Percentiles rank a stretch among this genome's conserved stretches.
Conservation (phyloP, 2,113 vertebrate species). For the Artemisiospiza belli region DNA sequence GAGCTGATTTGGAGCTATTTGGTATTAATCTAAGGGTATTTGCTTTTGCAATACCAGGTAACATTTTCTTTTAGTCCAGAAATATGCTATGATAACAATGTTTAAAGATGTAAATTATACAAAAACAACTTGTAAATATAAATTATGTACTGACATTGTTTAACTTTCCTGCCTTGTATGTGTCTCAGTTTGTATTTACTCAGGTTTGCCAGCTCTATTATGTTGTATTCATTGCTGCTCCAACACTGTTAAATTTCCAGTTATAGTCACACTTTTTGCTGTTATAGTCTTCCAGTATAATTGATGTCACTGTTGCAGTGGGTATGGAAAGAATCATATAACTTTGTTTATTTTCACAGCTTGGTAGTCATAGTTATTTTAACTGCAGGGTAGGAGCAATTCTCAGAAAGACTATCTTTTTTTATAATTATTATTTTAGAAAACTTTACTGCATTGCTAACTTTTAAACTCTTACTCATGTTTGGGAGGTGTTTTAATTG, state of each 20-base stretch:
- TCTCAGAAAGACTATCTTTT: neutral
- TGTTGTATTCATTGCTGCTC: neutral
- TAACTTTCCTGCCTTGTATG: neutral
- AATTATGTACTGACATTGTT: neutral
- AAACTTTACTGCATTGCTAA: neutral
- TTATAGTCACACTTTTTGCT: neutral
- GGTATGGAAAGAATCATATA: neutral
- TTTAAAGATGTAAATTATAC: neutral
- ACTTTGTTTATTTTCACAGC: slow-evolving; percentile 4
- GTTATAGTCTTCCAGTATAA: neutral
- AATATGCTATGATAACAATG: neutral
- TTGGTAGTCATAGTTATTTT: neutral
- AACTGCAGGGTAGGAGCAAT: neutral
- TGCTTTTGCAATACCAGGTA: neutral
- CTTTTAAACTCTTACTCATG: neutral
- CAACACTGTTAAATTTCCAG: neutral
- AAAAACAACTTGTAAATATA: neutral
- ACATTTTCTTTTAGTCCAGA: neutral
- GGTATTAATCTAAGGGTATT: neutral
- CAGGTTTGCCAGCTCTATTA: neutral
- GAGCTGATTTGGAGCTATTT: neutral
- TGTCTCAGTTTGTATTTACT: neutral
- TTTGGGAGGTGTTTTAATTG: neutral
- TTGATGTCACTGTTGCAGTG: neutral
- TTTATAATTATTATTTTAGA: neutral